Evolutionary conservation across 2,113 vertebrate species (phyloP), one percentile per base, ranked within the genome.

Genomic region (Ptychochromis oligacanthus): DNA sequence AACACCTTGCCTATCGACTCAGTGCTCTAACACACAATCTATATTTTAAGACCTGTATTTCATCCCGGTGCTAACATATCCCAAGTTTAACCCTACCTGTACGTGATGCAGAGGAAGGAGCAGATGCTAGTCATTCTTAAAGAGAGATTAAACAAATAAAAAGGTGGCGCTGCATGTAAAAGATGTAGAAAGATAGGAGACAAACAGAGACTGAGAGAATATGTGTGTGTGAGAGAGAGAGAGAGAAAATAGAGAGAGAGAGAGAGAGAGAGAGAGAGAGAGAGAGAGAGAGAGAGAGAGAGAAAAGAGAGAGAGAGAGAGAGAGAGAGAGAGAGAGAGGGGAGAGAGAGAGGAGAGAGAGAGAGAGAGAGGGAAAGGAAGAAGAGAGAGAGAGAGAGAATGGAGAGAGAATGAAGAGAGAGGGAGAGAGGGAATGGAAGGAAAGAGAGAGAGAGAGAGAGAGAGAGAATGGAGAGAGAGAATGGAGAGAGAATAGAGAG

Each of bases 61-160:
- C 7, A 6, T n/a, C 26, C 46, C 65, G 58, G 9, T 77, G 20
- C 38, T 24, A 85, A 14, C 14, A 81, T 22, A 70, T 52, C 67
- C 28, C 34, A 75, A 28, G 31, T 70, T 75, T 28, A 80, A 64
- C 89, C 95, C 88, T 95, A 96, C 95, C 95, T 95, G 95, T 94
- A 95, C 79, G 93, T 94, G 85, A 93, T 80, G 95, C 94, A 95
- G 94, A 96, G 93, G 64, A 95, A 83, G 79, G 94, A 95, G 90
- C 94, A 96, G 90, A 95, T 89, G 93, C 87, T 95, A 67, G 88
- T 93, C 95, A 96, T 95, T 88, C 93, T 95, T 88, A 88, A 80
- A 72, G 64, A 84, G 79, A 65, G 83, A 82, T 40, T 31, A 64
- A 78, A 59, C 79, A 80, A 88, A 58, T 54, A 84, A 87, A 90